A percentile compares a stretch with the other conserved stretches of the same genome.
Evolutionary conservation across 2,113 vertebrate genomes (phyloP).

Genomic region (Strigops habroptila): DNA sequence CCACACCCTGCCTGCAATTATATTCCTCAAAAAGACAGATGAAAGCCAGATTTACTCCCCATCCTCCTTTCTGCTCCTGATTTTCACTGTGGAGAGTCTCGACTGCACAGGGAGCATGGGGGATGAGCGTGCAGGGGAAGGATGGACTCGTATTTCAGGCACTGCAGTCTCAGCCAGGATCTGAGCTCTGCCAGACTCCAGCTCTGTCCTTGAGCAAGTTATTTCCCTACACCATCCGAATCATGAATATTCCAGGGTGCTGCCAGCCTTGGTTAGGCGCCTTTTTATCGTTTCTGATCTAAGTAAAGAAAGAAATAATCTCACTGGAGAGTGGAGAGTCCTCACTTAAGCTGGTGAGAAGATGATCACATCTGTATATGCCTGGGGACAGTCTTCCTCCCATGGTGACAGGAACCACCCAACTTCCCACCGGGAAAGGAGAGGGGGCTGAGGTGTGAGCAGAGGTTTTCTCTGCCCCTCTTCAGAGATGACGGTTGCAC

Average conservation of each 20-base stretch:
- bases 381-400: not conserved
- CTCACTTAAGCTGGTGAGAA: not conserved
- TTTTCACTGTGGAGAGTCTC: not conserved
- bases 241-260: constrained; percentile 4
- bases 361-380: not conserved
- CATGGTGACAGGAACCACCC: not conserved
- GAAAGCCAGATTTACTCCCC: constrained; percentile 39
- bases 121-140: not conserved
- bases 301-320: constrained; percentile 15
- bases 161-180: not conserved
- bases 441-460: accelerated
- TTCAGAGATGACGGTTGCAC: not conserved
- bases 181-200: not conserved
- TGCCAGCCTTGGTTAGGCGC: constrained; percentile 4
- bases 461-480: not conserved
- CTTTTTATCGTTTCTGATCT: constrained; percentile 36
- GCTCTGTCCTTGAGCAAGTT: constrained; percentile 1
- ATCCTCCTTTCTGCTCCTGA: not conserved
- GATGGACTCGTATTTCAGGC: constrained; percentile 36
- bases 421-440: not conserved
- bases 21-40: constrained; percentile 28
- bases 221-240: not conserved
- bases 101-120: not conserved
- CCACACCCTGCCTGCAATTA: constrained; percentile 53
- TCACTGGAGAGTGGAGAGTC: not conserved